These are phyloP conservation scores for Parelbella ahira DNA, from an alignment of 2,888 invertebrate species.

Conservation along the genomic window DNA sequence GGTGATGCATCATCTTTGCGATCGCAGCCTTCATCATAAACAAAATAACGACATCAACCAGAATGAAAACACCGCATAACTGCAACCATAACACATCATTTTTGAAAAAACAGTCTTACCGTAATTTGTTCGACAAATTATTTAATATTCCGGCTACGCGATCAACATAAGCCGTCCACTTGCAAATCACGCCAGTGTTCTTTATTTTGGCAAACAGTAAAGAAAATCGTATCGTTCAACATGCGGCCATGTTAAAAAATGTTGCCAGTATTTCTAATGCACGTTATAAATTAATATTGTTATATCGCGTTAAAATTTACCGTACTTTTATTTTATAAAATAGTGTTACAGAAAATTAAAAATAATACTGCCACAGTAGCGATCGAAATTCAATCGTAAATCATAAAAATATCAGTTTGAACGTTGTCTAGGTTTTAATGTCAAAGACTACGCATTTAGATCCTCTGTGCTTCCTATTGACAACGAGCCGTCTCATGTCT, in stretches of 20 bases:
- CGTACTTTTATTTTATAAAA: too few relatives aligned
- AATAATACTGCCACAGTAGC: too few relatives aligned
- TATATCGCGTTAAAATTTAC: too few relatives aligned
- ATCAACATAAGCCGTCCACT: conserved; percentile 66
- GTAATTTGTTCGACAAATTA: conserved; percentile 47
- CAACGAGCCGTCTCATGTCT: too few relatives aligned
- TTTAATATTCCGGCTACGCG: conserved; percentile 49
- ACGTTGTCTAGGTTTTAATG: too few relatives aligned
- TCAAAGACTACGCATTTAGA: too few relatives aligned
- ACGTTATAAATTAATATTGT: too few relatives aligned
- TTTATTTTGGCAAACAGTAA: conserved; percentile 87
- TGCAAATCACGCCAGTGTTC: conserved; percentile 56
- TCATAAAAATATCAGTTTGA: too few relatives aligned
- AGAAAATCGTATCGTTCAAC: conserved; percentile 88
- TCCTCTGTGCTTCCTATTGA: too few relatives aligned
- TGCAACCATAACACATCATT: conserved; percentile 4
- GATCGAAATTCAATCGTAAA: too few relatives aligned
- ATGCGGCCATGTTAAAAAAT: conserved; percentile 90
- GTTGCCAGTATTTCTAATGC: conserved; percentile 38
- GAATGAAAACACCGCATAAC: conserved; percentile 57
- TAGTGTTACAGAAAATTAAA: too few relatives aligned
- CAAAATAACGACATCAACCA: conserved; percentile 49
- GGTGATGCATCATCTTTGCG: conserved; percentile 78
- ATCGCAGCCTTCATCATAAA: conserved; percentile 60
- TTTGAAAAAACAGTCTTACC: conserved; percentile 44